A percentile compares a stretch with the other conserved stretches of the same genome.
These are phyloP conservation scores for Eristalis tenax DNA, from an alignment of 2,888 invertebrate species.

Conservation along the genomic window DNA sequence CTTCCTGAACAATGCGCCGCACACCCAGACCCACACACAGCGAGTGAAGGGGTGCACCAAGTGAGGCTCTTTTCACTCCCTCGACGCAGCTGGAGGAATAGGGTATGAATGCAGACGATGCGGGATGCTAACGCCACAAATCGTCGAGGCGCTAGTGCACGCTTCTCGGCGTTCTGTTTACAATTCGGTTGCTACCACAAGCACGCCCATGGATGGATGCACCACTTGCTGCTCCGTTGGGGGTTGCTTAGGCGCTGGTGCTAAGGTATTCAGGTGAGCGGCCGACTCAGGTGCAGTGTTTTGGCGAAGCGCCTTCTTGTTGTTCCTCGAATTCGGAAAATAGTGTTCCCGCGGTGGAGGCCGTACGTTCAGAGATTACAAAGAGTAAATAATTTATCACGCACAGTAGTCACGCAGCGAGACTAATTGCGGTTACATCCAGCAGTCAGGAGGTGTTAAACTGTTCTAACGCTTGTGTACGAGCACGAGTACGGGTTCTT, in stretches of 20 bases:
- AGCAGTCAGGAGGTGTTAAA: slow-evolving; percentile 21
- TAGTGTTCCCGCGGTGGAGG: slow-evolving; percentile 11
- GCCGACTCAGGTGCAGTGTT: not conserved
- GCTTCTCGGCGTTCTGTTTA: slow-evolving; percentile 63
- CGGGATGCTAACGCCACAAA: slow-evolving; percentile 70
- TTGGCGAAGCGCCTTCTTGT: slow-evolving; percentile 16
- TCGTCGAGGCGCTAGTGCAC: slow-evolving; percentile 52
- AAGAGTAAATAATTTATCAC: slow-evolving; percentile 39
- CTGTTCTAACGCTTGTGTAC: not conserved
- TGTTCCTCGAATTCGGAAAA: not conserved
- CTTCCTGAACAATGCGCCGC: slow-evolving; percentile 45
- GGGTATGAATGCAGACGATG: slow-evolving; percentile 35
- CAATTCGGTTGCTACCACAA: slow-evolving; percentile 8
- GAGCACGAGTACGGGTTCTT: not conserved
- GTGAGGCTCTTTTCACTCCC: slow-evolving; percentile 21
- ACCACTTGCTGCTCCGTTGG: slow-evolving; percentile 60
- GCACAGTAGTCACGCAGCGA: slow-evolving; percentile 41
- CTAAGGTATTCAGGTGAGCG: slow-evolving; percentile 36
- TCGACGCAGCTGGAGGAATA: not conserved
- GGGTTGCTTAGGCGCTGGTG: slow-evolving; percentile 62
- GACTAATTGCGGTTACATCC: slow-evolving; percentile 34
- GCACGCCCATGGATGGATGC: slow-evolving; percentile 25
- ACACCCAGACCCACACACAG: not conserved
- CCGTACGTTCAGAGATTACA: not conserved
- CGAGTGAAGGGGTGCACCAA: slow-evolving; percentile 33